A percentile compares a stretch with the other conserved stretches of the same genome.
phyloP scores from a whole-genome alignment of 2,113 vertebrate genomes.

The Toxotes chatareus region DNA sequence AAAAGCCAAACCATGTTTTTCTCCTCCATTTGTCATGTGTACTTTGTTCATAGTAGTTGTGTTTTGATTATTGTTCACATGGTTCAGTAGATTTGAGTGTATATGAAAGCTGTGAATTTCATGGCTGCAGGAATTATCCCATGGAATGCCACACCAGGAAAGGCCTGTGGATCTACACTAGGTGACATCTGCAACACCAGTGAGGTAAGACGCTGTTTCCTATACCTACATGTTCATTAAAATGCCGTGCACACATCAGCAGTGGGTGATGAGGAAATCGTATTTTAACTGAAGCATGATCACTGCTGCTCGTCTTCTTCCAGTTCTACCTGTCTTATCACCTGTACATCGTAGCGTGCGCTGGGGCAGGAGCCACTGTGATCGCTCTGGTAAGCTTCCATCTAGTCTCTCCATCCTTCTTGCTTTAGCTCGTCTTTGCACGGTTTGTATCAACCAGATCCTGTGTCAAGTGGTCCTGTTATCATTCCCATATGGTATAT shows the following conservation, averaged over 20 bases:
- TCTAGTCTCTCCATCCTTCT: slow-evolving; percentile 28
- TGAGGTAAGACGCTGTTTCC: slow-evolving; percentile 84
- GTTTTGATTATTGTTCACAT: neutral
- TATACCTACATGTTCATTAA: neutral
- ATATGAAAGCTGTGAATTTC: slow-evolving; percentile 21
- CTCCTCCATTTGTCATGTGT: slow-evolving; percentile 1
- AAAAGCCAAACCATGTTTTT: too few relatives aligned
- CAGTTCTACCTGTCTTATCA: slow-evolving; percentile 99
- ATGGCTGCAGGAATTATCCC: slow-evolving; percentile 92
- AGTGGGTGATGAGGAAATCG: neutral
- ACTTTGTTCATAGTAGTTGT: neutral
- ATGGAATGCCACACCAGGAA: slow-evolving; percentile 95
- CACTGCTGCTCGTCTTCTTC: neutral
- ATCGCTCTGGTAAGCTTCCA: slow-evolving; percentile 94
- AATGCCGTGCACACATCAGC: neutral
- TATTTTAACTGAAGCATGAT: neutral
- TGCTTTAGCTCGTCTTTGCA: slow-evolving; percentile 61
- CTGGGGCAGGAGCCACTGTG: slow-evolving; percentile 96
- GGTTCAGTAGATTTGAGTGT: neutral
- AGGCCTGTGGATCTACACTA: slow-evolving; percentile 91
- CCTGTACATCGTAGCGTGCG: slow-evolving; percentile 98
- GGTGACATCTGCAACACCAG: slow-evolving; percentile 92
- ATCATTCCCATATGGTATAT: slow-evolving; percentile 67
- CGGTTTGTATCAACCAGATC: slow-evolving; percentile 60
- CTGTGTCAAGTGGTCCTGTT: slow-evolving; percentile 55